A percentile compares a stretch with the other conserved stretches of the same genome.
phyloP scores from a whole-genome alignment of 30 jellyfish, hydroid and myxozoan species.

The Chironex yamaguchii region DNA sequence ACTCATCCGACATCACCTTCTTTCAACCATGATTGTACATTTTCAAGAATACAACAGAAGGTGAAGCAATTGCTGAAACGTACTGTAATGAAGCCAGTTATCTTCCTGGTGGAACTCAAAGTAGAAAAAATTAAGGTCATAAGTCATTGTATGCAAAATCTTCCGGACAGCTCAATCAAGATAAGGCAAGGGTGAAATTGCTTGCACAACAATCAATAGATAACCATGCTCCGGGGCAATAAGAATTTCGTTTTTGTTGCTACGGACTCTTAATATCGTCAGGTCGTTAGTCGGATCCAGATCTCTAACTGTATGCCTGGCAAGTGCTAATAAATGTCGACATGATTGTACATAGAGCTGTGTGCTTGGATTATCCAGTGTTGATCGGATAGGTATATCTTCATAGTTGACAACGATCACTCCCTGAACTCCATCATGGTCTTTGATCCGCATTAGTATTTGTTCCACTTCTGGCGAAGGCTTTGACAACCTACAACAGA shows the following conservation, averaged over 20 bases:
- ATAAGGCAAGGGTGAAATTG: background rate
- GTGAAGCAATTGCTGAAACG: too few relatives aligned
- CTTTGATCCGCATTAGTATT: conserved; percentile 50
- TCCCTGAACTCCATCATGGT: conserved; percentile 72
- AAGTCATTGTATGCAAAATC: too few relatives aligned
- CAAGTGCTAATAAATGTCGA: conserved; percentile 26
- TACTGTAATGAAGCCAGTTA: too few relatives aligned
- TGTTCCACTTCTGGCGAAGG: conserved; percentile 71
- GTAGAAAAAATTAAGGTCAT: too few relatives aligned
- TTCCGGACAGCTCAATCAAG: too few relatives aligned
- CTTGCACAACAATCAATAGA: conserved; percentile 56
- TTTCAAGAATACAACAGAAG: too few relatives aligned
- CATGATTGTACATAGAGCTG: conserved; percentile 40
- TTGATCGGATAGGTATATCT: conserved; percentile 65
- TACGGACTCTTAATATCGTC: conserved; percentile 57
- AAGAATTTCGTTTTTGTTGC: conserved; percentile 61
- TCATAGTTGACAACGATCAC: conserved; percentile 68
- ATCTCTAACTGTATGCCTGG: conserved; percentile 64
- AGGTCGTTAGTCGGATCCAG: conserved; percentile 72
- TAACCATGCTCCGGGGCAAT: conserved; percentile 78
- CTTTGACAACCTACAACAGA: conserved; percentile 29
- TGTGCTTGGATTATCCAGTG: conserved; percentile 74
- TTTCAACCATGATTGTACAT: too few relatives aligned
- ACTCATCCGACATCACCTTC: too few relatives aligned
- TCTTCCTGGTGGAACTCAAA: too few relatives aligned